Conservation (phyloP, 2,113 vertebrate species). For the Halichoeres trimaculatus region DNA sequence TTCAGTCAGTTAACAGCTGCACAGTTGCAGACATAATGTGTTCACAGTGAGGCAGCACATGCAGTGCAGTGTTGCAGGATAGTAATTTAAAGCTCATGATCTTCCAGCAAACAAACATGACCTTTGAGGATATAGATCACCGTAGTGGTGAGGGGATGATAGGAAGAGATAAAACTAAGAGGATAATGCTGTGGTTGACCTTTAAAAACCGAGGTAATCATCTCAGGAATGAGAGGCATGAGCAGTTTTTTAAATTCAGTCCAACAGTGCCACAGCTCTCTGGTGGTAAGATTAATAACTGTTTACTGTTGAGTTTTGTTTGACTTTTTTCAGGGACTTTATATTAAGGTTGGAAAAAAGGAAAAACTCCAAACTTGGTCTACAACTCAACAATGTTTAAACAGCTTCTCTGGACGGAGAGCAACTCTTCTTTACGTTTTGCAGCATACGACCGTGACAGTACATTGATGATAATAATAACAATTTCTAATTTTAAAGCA, state of each 20-base stretch:
- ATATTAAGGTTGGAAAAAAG: too few relatives aligned
- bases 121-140: constrained; percentile 40
- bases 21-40: constrained; percentile 45
- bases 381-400: too few relatives aligned
- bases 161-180: constrained; percentile 11
- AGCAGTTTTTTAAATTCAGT: constrained; percentile 3
- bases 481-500: too few relatives aligned
- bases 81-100: constrained; percentile 35
- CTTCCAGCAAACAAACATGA: constrained; percentile 43
- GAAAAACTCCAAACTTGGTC: too few relatives aligned
- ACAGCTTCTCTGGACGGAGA: too few relatives aligned
- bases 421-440: too few relatives aligned
- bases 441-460: too few relatives aligned
- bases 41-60: constrained; percentile 40
- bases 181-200: constrained; percentile 9
- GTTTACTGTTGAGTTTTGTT: too few relatives aligned
- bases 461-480: too few relatives aligned
- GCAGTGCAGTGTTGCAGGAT: constrained; percentile 29
- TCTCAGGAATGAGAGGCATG: constrained; percentile 15
- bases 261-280: not conserved
- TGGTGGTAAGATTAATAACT: constrained; percentile 5
- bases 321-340: too few relatives aligned
- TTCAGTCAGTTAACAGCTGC: constrained; percentile 53
- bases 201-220: constrained; percentile 30
- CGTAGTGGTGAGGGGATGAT: constrained; percentile 11